Evolutionary conservation across 2,113 vertebrate genomes (phyloP).

Genomic region (Riparia riparia): DNA sequence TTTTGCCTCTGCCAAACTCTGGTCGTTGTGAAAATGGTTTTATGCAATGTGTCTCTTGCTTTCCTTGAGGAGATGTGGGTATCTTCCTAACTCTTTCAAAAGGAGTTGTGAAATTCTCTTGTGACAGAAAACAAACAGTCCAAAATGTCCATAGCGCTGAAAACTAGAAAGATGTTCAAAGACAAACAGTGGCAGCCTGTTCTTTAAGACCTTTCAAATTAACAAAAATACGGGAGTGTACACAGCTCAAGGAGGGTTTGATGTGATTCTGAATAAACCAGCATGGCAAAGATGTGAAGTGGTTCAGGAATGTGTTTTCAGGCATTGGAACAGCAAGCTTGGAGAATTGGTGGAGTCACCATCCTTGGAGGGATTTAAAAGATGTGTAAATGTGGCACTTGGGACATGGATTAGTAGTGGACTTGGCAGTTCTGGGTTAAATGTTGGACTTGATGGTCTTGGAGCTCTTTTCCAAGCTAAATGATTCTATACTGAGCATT

Average conservation of each 20-base stretch:
- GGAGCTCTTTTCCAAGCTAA: not conserved
- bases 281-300: not conserved
- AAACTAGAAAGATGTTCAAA: not conserved
- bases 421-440: not conserved
- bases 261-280: not conserved
- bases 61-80: not conserved
- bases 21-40: not conserved
- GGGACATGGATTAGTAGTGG: not conserved
- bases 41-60: not conserved
- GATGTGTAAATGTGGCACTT: not conserved
- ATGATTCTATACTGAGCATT: rapidly evolving
- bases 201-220: not conserved
- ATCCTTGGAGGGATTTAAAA: not conserved
- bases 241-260: not conserved
- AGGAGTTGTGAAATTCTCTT: not conserved
- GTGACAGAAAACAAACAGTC: not conserved
- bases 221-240: not conserved
- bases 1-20: not conserved
- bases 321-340: not conserved
- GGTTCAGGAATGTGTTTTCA: not conserved
- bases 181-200: not conserved
- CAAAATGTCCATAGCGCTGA: not conserved
- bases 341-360: not conserved
- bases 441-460: not conserved
- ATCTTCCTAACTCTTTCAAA: not conserved